These are phyloP conservation scores for Sympetrum striolatum DNA, from an alignment of 2,888 invertebrate species.

Conservation along the genomic window DNA sequence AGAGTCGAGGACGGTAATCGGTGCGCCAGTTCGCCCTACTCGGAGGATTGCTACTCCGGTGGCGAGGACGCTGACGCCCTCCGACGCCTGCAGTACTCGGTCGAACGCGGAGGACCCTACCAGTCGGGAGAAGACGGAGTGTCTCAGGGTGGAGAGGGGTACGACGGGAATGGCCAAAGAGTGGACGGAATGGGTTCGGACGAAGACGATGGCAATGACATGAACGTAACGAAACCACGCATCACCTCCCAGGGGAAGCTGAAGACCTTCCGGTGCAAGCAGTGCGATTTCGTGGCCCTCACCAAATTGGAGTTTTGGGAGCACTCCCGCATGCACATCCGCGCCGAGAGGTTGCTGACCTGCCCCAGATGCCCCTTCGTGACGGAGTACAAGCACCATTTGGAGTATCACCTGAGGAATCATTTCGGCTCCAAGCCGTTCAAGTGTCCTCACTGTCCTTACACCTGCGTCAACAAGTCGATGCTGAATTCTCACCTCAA, in stretches of 20 bases:
- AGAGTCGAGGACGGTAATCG: neutral
- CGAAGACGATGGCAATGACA: slow-evolving; percentile 16
- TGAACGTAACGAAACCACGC: slow-evolving; percentile 17
- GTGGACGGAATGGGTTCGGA: slow-evolving; percentile 6
- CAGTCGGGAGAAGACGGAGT: neutral
- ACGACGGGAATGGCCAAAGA: slow-evolving; percentile 7
- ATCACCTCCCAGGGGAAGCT: slow-evolving; percentile 40
- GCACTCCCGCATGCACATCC: slow-evolving; percentile 88
- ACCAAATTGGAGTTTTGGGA: slow-evolving; percentile 95
- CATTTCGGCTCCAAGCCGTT: slow-evolving; percentile 96
- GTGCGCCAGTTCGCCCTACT: slow-evolving; percentile 8
- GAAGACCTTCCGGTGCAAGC: slow-evolving; percentile 91
- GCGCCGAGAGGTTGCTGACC: slow-evolving; percentile 86
- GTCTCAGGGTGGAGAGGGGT: neutral
- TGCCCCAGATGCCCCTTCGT: slow-evolving; percentile 96
- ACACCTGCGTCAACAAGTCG: slow-evolving; percentile 96
- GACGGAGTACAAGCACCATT: slow-evolving; percentile 97
- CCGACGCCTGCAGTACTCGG: slow-evolving; percentile 8
- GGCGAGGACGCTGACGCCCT: slow-evolving; percentile 28
- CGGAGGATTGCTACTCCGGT: slow-evolving; percentile 8
- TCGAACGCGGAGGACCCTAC: neutral
- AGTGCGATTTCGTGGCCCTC: slow-evolving; percentile 83
- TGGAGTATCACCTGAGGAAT: slow-evolving; percentile 95
- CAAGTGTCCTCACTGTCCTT: slow-evolving; percentile 87
- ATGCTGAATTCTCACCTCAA: slow-evolving; percentile 99